Evolutionary conservation across 2,113 vertebrate genomes (phyloP).

Genomic region (Serinus canaria): DNA sequence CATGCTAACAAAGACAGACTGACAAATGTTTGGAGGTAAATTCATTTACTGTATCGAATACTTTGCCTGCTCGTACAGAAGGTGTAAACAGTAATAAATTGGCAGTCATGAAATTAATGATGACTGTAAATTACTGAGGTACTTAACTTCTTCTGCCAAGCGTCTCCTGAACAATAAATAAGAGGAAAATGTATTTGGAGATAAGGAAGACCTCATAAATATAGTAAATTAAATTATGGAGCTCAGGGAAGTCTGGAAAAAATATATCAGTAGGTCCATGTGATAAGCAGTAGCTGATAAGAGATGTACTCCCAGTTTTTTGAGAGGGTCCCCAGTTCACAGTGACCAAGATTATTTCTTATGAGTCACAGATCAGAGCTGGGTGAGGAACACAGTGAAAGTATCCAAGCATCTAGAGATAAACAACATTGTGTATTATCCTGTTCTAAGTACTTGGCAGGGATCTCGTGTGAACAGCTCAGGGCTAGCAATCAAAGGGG

Average conservation of each 20-base stretch:
- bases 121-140: background rate
- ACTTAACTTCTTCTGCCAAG: background rate
- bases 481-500: background rate
- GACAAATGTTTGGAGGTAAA: background rate
- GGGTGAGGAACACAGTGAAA: background rate
- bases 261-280: background rate
- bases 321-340: background rate
- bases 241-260: background rate
- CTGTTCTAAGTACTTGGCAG: background rate
- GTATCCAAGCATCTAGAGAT: background rate
- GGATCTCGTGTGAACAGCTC: background rate
- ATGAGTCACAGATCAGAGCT: background rate
- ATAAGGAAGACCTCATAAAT: conserved; percentile 16
- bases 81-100: conserved; percentile 30
- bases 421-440: background rate
- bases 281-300: background rate
- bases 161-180: background rate
- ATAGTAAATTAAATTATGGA: background rate
- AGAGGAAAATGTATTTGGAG: background rate
- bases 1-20: background rate
- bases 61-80: background rate
- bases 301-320: background rate
- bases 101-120: conserved; percentile 2
- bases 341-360: background rate
- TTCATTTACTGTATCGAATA: background rate